Evolutionary conservation across 2,888 invertebrate species (phyloP), one percentile per base, ranked within the genome.

Genomic region (Pinctada fucata): DNA sequence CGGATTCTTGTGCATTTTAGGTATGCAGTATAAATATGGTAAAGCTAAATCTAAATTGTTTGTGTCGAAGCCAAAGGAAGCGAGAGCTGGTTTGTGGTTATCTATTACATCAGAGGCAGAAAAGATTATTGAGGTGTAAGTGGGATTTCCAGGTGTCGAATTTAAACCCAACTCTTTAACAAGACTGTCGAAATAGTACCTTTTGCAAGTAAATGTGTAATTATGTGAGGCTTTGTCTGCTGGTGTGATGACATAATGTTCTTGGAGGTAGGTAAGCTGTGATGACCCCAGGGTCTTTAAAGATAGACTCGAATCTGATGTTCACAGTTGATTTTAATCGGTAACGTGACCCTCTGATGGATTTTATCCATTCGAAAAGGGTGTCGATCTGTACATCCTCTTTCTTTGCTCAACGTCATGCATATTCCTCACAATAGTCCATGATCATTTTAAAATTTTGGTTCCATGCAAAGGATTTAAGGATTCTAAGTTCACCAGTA

Each of bases 291-390:
- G 1, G 58, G 13, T 58, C 58, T 58, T 58, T 58, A 13, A 58
- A 58, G 13, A 58, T 58, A 58, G 58, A 58, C 58, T 58, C 58
- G 58, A 58, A 58, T 58, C 58, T 58, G 58, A 13, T 58, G 58
- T 58, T 58, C 13, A 58, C 58, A 58, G 58, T 10, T 6, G 8
- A 6, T 58, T 58, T 6, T 58, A 58, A 58, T 58, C 13, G 6
- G 6, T 58, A 10, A 13, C 58, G 58, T 13, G 13, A 13, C 13
- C 6, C 58, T 58, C 6, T 13, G 8, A 58, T 58, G 13, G 58
- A 13, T 58, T 58, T 58, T 58, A 58, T 58, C 58, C 58, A 58
- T 58, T 58, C 58, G 8, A 1, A 58, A 58, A 58, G 6, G 8
- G 8, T 58, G 58, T 58, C 6, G 58, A 58, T 13, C 58, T 58